These are phyloP conservation scores for Empidonax traillii DNA, from an alignment of 2,113 vertebrate genomes.

Conservation along the genomic window DNA sequence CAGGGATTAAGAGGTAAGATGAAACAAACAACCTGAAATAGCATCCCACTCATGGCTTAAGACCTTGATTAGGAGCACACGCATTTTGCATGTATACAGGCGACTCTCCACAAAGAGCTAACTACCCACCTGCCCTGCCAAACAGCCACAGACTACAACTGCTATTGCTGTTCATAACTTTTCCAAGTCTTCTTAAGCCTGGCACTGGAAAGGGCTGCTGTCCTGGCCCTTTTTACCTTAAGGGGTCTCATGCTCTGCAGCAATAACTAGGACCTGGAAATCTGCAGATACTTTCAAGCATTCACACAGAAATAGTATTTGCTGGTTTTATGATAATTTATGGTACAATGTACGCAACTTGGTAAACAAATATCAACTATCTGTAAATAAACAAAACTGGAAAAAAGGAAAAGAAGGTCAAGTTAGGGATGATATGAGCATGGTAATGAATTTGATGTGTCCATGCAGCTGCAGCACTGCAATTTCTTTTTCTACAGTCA, in stretches of 20 bases:
- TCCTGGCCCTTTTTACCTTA: neutral
- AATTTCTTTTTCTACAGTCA: neutral
- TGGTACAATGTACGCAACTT: neutral
- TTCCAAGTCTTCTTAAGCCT: neutral
- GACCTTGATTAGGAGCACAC: neutral
- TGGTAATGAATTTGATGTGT: neutral
- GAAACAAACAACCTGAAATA: slow-evolving; percentile 63
- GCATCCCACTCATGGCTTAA: slow-evolving; percentile 2
- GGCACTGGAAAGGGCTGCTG: neutral
- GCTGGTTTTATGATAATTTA: neutral
- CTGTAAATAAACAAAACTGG: neutral
- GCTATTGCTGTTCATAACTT: neutral
- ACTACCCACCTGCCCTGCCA: neutral
- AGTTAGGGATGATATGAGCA: neutral
- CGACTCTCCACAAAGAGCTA: neutral
- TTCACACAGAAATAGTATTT: neutral
- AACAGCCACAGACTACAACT: neutral
- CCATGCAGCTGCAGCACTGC: neutral
- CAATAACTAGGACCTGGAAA: neutral
- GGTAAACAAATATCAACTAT: neutral
- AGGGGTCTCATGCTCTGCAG: neutral
- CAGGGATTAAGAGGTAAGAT: slow-evolving; percentile 36
- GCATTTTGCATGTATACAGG: neutral
- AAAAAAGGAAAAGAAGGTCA: neutral
- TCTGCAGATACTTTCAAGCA: neutral